Percentiles rank a stretch among this genome's conserved stretches.
phyloP scores from a whole-genome alignment of 2,888 invertebrate species.

The Leucoma salicis region DNA sequence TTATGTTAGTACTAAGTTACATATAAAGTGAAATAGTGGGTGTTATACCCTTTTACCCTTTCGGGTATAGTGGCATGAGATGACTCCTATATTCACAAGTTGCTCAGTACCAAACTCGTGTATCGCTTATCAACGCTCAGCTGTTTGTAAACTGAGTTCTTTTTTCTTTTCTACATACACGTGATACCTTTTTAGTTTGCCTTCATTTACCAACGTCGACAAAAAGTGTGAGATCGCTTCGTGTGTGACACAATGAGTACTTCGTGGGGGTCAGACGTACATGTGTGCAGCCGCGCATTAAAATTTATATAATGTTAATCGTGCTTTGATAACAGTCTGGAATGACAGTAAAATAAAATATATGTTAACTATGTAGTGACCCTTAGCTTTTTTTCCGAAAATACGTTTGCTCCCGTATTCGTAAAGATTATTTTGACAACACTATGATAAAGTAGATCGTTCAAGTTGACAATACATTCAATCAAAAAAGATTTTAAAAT shows the following conservation, averaged over 20 bases:
- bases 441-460: too few species aligned
- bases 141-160: slow-evolving; percentile 65
- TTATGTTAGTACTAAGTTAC: too few species aligned
- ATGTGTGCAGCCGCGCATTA: slow-evolving; percentile 26
- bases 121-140: slow-evolving; percentile 55
- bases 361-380: too few species aligned
- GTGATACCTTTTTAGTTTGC: slow-evolving; percentile 48
- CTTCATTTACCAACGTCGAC: slow-evolving; percentile 41
- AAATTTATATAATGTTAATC: slow-evolving; percentile 20
- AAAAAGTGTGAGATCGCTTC: slow-evolving; percentile 61
- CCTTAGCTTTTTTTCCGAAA: too few species aligned
- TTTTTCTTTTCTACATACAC: slow-evolving; percentile 40
- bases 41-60: too few species aligned
- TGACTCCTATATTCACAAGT: too few species aligned
- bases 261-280: slow-evolving; percentile 55
- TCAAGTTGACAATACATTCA: too few species aligned
- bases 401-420: too few species aligned
- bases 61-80: too few species aligned
- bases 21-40: too few species aligned
- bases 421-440: too few species aligned
- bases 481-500: too few species aligned
- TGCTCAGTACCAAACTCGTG: not conserved
- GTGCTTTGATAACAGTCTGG: slow-evolving; percentile 3
- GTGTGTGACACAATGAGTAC: slow-evolving; percentile 58
- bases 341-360: slow-evolving; percentile 5